A percentile compares a stretch with the other conserved stretches of the same genome.
Conservation (phyloP, 2,113 vertebrate genomes). For the Chaenocephalus aceratus region DNA sequence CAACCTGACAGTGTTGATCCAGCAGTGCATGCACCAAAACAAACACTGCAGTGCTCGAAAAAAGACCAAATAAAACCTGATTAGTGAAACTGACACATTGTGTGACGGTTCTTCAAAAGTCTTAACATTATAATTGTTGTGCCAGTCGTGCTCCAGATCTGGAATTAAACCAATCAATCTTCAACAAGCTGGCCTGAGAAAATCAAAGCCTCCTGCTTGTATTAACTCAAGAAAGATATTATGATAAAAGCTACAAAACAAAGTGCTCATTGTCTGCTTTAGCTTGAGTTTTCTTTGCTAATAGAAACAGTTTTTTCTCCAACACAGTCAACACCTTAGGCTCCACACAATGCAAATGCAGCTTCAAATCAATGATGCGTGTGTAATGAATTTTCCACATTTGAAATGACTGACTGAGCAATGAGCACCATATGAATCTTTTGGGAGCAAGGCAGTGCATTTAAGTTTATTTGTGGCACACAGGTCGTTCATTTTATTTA, state of each 20-base stretch:
- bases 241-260: slow-evolving; percentile 33
- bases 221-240: slow-evolving; percentile 20
- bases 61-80: neutral
- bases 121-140: slow-evolving; percentile 31
- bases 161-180: slow-evolving; percentile 21
- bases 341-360: slow-evolving; percentile 68
- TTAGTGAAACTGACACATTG: slow-evolving; percentile 18
- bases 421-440: slow-evolving; percentile 61
- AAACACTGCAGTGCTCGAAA: slow-evolving; percentile 20
- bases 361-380: slow-evolving; percentile 70
- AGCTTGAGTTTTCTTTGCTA: slow-evolving; percentile 39
- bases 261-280: slow-evolving; percentile 50
- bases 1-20: slow-evolving; percentile 36
- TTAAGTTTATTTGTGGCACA: slow-evolving; percentile 33
- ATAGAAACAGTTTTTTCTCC: slow-evolving; percentile 24
- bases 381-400: slow-evolving; percentile 67
- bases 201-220: slow-evolving; percentile 43
- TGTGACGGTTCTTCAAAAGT: neutral
- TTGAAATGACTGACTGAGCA: slow-evolving; percentile 70
- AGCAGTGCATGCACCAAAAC: slow-evolving; percentile 8
- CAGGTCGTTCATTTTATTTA: slow-evolving; percentile 35
- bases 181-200: slow-evolving; percentile 1
- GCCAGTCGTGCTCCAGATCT: neutral
- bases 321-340: slow-evolving; percentile 56
- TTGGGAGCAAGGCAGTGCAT: slow-evolving; percentile 42